phyloP scores from a whole-genome alignment of 2,888 invertebrate species.

The Troilus luridus region DNA sequence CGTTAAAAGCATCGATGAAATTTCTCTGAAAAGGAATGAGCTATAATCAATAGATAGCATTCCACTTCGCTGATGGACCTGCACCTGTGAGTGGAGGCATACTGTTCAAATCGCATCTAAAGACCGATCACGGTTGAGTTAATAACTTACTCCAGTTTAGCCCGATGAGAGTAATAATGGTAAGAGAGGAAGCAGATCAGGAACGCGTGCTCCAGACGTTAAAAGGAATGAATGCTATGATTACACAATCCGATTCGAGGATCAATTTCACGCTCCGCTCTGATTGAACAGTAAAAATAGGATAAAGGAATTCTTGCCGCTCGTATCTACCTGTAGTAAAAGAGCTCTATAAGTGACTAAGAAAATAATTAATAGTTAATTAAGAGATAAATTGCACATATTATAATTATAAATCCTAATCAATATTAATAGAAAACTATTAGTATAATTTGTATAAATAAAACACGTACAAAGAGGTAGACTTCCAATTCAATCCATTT shows the following conservation, averaged over 20 bases:
- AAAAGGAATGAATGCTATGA: conserved; percentile 16
- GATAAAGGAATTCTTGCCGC: not conserved
- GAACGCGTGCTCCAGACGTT: not conserved
- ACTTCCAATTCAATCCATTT: no score
- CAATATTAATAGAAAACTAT: no score
- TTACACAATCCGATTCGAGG: not conserved
- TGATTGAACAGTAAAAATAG: not conserved
- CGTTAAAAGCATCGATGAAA: not conserved
- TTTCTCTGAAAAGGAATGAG: conserved; percentile 1
- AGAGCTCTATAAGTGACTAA: not conserved
- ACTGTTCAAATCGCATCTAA: not conserved
- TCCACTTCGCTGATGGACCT: not conserved
- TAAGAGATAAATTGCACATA: not conserved
- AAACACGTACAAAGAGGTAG: no score
- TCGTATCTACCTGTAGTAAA: not conserved
- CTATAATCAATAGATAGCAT: not conserved
- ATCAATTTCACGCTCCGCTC: conserved; percentile 18
- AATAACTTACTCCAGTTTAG: not conserved
- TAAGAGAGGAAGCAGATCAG: not conserved
- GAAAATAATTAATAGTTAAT: not conserved
- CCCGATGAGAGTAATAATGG: not conserved
- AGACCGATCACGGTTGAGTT: not conserved
- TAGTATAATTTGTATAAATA: no score
- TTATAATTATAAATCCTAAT: no score
- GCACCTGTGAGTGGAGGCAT: not conserved